Conservation (phyloP, 1,140 invertebrate genomes). For the Lepidotrigona ventralis region DNA sequence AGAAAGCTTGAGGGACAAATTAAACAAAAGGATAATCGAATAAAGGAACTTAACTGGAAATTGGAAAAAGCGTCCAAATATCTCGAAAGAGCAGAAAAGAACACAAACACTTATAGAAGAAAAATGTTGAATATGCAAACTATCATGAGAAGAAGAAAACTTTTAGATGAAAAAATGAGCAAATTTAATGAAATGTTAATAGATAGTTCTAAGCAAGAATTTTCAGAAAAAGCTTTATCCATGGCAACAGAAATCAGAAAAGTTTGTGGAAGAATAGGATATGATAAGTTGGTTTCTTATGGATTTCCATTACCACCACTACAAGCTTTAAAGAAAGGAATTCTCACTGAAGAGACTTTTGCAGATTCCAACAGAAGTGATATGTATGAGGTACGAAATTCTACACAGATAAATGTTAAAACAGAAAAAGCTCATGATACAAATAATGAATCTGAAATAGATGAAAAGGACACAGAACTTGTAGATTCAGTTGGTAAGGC, state of each 20-base stretch:
- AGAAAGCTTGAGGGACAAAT: conserved; percentile 70
- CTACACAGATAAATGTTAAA: conserved; percentile 19
- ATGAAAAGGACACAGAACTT: conserved; percentile 1
- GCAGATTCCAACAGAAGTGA: conserved; percentile 31
- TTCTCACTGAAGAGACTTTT: conserved; percentile 10
- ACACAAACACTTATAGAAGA: conserved; percentile 71
- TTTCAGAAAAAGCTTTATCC: conserved; percentile 62
- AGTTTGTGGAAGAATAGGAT: conserved; percentile 66
- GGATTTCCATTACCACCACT: conserved; percentile 72
- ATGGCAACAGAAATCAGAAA: conserved; percentile 68
- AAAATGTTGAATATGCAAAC: conserved; percentile 74
- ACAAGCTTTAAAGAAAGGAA: conserved; percentile 19
- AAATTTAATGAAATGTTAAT: conserved; percentile 65
- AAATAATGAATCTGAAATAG: conserved; percentile 1
- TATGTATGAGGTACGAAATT: neutral
- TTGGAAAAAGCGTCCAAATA: conserved; percentile 75
- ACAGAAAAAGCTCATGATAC: neutral
- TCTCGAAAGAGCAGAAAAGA: conserved; percentile 75
- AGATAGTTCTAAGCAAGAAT: conserved; percentile 57
- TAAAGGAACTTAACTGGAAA: conserved; percentile 77
- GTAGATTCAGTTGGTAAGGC: conserved; percentile 28
- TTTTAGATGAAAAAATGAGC: conserved; percentile 67
- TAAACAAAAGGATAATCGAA: conserved; percentile 70
- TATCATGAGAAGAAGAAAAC: conserved; percentile 67
- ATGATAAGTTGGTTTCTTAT: conserved; percentile 68